Percentiles rank a stretch among this genome's conserved stretches.
phyloP scores from a whole-genome alignment of 2,888 invertebrate genomes.

The Nomada goodeniana region DNA sequence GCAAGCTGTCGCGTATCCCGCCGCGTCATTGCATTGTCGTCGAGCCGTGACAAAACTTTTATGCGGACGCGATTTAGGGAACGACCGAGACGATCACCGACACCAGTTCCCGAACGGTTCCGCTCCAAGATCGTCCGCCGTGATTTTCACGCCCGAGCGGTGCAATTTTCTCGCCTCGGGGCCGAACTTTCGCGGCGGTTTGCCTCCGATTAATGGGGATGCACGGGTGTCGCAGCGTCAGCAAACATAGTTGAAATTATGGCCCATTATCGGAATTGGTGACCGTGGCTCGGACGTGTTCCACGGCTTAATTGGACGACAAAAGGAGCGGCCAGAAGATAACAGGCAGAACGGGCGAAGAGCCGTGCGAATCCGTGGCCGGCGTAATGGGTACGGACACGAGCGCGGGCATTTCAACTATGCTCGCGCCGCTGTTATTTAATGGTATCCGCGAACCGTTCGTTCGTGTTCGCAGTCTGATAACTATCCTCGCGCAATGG shows the following conservation, averaged over 20 bases:
- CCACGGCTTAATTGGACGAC: slow-evolving; percentile 64
- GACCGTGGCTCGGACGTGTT: slow-evolving; percentile 27
- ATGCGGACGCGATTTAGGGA: slow-evolving; percentile 45
- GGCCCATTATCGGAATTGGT: slow-evolving; percentile 65
- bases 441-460: slow-evolving; percentile 21
- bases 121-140: background rate
- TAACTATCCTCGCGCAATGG: slow-evolving; percentile 7
- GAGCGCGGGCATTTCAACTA: slow-evolving; percentile 3
- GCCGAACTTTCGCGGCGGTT: slow-evolving; percentile 51
- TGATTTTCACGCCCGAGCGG: slow-evolving; percentile 43
- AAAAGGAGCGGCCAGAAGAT: slow-evolving; percentile 57
- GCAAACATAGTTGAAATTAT: slow-evolving; percentile 57
- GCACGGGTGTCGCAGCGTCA: slow-evolving; percentile 36
- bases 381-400: slow-evolving; percentile 17
- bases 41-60: slow-evolving; percentile 66
- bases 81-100: background rate
- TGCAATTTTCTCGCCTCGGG: slow-evolving; percentile 5
- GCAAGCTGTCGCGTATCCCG: slow-evolving; percentile 79
- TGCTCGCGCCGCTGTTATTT: slow-evolving; percentile 5
- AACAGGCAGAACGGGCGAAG: slow-evolving; percentile 45
- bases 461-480: slow-evolving; percentile 18
- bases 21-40: slow-evolving; percentile 73
- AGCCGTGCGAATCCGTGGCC: slow-evolving; percentile 35
- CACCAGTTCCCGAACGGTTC: background rate
- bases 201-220: slow-evolving; percentile 64